Conservation (phyloP, 2,113 vertebrate genomes). For the Silurus glanis region DNA sequence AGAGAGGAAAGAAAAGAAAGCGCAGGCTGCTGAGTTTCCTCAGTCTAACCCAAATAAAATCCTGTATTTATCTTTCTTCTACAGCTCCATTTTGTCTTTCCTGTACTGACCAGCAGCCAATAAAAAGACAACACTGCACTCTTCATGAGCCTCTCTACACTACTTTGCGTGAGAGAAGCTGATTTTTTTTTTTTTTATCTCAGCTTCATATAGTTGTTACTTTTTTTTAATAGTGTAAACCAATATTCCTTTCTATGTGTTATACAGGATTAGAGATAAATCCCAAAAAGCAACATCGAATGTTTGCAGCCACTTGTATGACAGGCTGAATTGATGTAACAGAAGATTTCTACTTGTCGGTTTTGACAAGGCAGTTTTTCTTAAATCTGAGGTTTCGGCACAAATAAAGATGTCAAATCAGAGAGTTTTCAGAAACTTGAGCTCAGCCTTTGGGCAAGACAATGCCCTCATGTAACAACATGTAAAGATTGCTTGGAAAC, state of each 20-base stretch:
- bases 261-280: slow-evolving; percentile 23
- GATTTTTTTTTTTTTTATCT: background rate
- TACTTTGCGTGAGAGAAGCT: background rate
- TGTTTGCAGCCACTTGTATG: slow-evolving; percentile 47
- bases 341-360: slow-evolving; percentile 40
- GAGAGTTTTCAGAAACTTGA: slow-evolving; percentile 35
- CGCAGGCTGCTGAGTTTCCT: slow-evolving; percentile 64
- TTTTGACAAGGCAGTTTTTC: slow-evolving; percentile 17
- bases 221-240: background rate
- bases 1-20: background rate
- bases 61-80: slow-evolving; percentile 63
- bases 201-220: background rate
- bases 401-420: slow-evolving; percentile 57
- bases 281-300: slow-evolving; percentile 42
- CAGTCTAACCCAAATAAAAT: slow-evolving; percentile 57
- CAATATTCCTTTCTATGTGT: background rate
- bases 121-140: slow-evolving; percentile 1
- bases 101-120: slow-evolving; percentile 43
- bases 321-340: slow-evolving; percentile 39
- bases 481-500: slow-evolving; percentile 5
- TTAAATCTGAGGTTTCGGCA: slow-evolving; percentile 19
- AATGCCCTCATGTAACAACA: slow-evolving; percentile 40
- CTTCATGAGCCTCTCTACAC: background rate
- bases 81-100: slow-evolving; percentile 53
- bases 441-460: slow-evolving; percentile 45